These are phyloP conservation scores for Otis tarda DNA, from an alignment of 2,113 vertebrate species.

Conservation along the genomic window DNA sequence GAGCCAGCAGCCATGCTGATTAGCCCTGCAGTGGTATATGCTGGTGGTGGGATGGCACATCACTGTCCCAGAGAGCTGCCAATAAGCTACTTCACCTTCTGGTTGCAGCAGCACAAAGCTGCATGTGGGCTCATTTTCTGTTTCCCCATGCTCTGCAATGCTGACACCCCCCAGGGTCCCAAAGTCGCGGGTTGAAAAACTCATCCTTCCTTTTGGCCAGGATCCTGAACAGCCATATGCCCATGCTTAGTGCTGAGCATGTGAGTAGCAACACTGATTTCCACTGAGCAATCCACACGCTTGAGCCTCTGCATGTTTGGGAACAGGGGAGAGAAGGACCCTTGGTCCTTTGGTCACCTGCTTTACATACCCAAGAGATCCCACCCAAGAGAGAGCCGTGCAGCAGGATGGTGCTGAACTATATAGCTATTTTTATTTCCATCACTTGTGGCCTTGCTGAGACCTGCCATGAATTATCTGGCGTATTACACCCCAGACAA, in stretches of 20 bases:
- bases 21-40: background rate
- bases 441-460: conserved; percentile 16
- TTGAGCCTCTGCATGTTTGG: background rate
- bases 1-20: background rate
- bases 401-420: background rate
- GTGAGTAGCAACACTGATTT: conserved; percentile 9
- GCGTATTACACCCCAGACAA: conserved; percentile 50
- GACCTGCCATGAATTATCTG: conserved; percentile 49
- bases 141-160: background rate
- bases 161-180: background rate
- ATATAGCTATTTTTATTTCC: conserved; percentile 43
- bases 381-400: background rate
- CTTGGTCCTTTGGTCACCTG: background rate
- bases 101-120: background rate
- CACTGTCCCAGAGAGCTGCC: background rate
- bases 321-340: background rate
- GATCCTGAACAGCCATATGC: conserved; percentile 30
- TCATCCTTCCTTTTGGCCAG: background rate
- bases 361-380: conserved; percentile 2
- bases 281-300: background rate
- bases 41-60: background rate
- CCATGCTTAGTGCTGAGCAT: background rate
- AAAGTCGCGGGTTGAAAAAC: background rate
- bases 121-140: background rate
- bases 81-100: background rate